Base-by-base conservation (phyloP, 2,797 vertebrate species). In the Falco novaeseelandiae region DNA sequence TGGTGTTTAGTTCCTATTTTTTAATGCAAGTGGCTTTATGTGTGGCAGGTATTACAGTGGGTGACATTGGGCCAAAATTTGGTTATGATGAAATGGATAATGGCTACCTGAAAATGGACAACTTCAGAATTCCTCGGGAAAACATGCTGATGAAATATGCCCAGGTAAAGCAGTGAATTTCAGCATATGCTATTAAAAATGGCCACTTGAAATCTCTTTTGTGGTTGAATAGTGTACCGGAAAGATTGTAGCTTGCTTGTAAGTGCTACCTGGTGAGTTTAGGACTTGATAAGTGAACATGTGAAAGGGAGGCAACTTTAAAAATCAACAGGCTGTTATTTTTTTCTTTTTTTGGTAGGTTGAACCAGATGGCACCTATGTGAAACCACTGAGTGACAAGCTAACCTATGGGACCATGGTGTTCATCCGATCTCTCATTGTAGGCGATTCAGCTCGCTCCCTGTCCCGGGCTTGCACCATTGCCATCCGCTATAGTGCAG, bases 71-170 rank as follows among this genome's bases (percentile, higher is more conserved):
- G 23, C 99, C 99, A 32, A 99, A 99, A 89, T 99, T 99, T 95
- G 99, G 99, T 96, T 99, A 99, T 62, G 98, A 98, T 90, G 99
- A 99, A 87, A 99, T 99, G 80, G 99, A 99, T 96, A 99, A 99
- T 2, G 99, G 99, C 59, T 99, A 98, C 96, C 98, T 99, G 97
- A 99, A 99, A 97, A 98, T 99, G 95, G 99, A 99, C 96, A 99
- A 99, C 12, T 98, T 99, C 48, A 98, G 99, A 63, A 99, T 99
- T 83, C 99, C 99, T 63, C 98, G 99, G 34, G 99, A 99, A 8
- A 99, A 99, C 97, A 99, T 99, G 99, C 98, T 99, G 92, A 99
- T 99, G 99, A 99, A 99, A 90, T 98, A 99, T 8, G 98, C 99
- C 42, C 98, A 99, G 99, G 99, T 99, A 96, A 97, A 95, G 66